Base-by-base conservation (phyloP, 2,113 vertebrate species). In the Dasyornis broadbenti region DNA sequence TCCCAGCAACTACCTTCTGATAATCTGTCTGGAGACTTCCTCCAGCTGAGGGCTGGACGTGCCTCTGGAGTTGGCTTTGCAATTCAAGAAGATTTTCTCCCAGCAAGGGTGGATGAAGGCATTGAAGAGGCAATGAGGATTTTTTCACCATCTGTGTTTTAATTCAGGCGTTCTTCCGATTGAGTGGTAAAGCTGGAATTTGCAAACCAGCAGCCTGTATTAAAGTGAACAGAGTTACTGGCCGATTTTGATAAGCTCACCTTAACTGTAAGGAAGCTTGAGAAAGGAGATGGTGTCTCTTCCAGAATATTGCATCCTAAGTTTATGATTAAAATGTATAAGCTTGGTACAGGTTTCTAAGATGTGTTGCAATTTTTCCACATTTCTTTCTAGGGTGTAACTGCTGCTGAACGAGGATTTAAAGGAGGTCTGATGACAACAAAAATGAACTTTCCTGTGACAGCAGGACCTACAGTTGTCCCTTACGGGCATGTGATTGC, bases 401-500 rank as follows among this genome's bases (percentile, higher is more conserved):
- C 14, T 72, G 44, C 63, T 31, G 2, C 54, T 23, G 63, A 76
- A 63, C 24, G 50, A 71, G 45, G 19, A 45, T 26, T 61, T 31
- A 31, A 52, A 93, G 70, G 39, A 72, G 30, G 15, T 10, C 45
- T 47, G 37, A 94, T 94, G 90, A 81, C 98, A 91, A 56, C 87
- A 0, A 81, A 84, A 82, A 61, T 56, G 28, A 60, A 16, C 42
- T 57, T 52, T 2, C 52, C 95, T 10, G 96, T 72, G 15, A n/a
- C 93, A 22, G 30, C 95, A 15, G 98, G 95, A 33, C 97, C 98
- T 3, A 64, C 97, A 31, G 97, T 92, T 35, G 98, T 98, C 39
- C 99, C 99, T 7, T 97, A 97, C 3, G 99, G 99, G 30, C 98
- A 99, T 5, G 28, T 99, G 7, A 86, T 99, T 57, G 97, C 97